Evolutionary conservation across 2,797 vertebrate species (phyloP), one percentile per base, ranked within the genome.

Genomic region (Emys orbicularis): DNA sequence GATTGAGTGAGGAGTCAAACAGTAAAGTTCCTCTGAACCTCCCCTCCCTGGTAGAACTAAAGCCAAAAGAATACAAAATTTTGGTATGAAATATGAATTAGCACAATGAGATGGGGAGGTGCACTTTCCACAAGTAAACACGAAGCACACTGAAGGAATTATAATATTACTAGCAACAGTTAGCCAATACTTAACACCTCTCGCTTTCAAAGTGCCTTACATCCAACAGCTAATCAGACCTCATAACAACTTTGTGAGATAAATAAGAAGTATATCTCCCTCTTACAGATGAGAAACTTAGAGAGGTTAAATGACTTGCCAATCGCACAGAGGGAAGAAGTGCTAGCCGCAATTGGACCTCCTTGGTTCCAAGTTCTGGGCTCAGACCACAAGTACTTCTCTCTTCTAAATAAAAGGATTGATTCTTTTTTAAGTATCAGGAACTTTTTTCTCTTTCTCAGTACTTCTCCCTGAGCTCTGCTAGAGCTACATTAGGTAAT

Each of bases 281-380:
- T 49, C 23, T n/a, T 54, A 12, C 4, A 54, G 65, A 68, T 54
- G 77, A 77, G 27, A 44, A 84, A 68, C 50, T 81, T 9, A 79
- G 4, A 92, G 4, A 74, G 3, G 0, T 84, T 88, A n/a, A 0
- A 1, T 83, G 12, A 61, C 15, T 77, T 74, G 54, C 76, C 1
- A 76, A 12, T 81, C 79, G 10, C 2, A 1, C 31, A 61, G 8
- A 79, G 3, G 3, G 12, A 93, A 57, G 1, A 0, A 2, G 4
- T 50, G 7, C 57, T 8, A 50, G 29, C 89, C 8, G 49, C 2
- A 87, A n/a, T 41, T 74, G 50, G 29, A 15, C 13, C 3, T 91
- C 57, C 44, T 49, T 86, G 8, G 4, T 72, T 94, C 76, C n/a
- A 89, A 74, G 82, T 49, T 54, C 56, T 72, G 50, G n/a, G 37